A percentile compares a stretch with the other conserved stretches of the same genome.
Evolutionary conservation across 2,113 vertebrate species (phyloP).

Genomic region (Sminthopsis crassicaudata): DNA sequence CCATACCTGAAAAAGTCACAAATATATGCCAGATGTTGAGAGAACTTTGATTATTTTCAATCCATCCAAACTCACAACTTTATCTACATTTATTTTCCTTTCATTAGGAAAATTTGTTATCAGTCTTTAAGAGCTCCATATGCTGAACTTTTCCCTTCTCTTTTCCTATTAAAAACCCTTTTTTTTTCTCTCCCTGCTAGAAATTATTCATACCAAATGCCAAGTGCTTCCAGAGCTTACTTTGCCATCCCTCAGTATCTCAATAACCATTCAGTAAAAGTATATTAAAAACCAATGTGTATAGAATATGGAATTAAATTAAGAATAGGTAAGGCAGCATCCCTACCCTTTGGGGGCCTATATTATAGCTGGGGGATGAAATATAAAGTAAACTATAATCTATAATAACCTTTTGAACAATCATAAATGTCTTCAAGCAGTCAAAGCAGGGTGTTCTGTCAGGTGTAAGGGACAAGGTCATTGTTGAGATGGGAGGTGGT

Average conservation of each 20-base stretch:
- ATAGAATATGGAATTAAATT: neutral
- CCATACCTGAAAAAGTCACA: neutral
- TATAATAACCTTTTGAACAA: neutral
- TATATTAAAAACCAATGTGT: neutral
- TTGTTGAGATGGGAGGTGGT: neutral
- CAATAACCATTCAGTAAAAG: neutral
- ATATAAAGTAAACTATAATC: neutral
- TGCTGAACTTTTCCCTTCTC: neutral
- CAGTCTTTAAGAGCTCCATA: neutral
- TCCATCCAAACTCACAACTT: neutral
- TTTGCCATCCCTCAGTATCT: neutral
- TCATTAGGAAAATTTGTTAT: neutral
- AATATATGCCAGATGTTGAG: neutral
- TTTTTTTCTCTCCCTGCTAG: neutral
- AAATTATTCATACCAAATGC: neutral
- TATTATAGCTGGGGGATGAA: neutral
- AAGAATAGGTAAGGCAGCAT: neutral
- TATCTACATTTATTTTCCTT: neutral
- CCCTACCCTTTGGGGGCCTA: neutral
- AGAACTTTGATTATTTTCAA: neutral
- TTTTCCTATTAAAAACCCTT: neutral
- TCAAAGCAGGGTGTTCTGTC: too few species aligned
- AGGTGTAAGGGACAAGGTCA: too few species aligned
- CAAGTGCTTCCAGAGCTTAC: neutral
- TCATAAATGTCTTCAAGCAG: too few species aligned